phyloP scores from a whole-genome alignment of 1,140 invertebrate species.

The Trypoxylus dichotomus region DNA sequence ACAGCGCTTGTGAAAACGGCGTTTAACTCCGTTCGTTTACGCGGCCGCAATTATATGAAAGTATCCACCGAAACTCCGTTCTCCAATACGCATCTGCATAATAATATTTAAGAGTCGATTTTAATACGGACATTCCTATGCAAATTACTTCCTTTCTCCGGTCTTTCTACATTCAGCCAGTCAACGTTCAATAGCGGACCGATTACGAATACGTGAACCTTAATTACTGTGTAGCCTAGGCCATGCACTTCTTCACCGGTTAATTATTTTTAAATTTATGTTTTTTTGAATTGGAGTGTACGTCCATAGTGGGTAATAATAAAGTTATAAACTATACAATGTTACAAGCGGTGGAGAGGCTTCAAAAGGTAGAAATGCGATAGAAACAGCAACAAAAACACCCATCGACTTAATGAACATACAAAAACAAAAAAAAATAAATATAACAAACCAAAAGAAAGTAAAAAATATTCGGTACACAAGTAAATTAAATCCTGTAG shows the following conservation, averaged over 20 bases:
- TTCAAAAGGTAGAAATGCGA: background rate
- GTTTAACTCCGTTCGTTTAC: background rate
- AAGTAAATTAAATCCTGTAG: background rate
- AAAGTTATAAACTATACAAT: slow-evolving; percentile 24
- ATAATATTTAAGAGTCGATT: slow-evolving; percentile 12
- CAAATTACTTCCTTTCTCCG: background rate
- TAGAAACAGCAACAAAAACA: background rate
- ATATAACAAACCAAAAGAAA: background rate
- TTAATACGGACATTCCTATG: slow-evolving; percentile 1
- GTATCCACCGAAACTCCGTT: background rate
- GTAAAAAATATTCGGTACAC: background rate
- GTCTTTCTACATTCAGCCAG: background rate
- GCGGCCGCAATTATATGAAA: background rate
- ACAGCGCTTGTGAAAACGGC: background rate
- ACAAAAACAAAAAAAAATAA: background rate
- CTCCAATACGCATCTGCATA: background rate
- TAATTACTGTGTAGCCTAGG: background rate
- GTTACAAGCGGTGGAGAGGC: background rate
- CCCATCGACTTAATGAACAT: background rate
- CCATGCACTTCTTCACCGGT: background rate
- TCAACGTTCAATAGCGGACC: background rate
- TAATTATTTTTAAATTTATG: slow-evolving; percentile 19
- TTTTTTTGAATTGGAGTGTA: background rate
- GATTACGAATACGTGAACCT: background rate
- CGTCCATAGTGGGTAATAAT: background rate